Evolutionary conservation across 1,140 invertebrate genomes (phyloP), one percentile per base, ranked within the genome.

Genomic region (Gonatopus flavifemur): DNA sequence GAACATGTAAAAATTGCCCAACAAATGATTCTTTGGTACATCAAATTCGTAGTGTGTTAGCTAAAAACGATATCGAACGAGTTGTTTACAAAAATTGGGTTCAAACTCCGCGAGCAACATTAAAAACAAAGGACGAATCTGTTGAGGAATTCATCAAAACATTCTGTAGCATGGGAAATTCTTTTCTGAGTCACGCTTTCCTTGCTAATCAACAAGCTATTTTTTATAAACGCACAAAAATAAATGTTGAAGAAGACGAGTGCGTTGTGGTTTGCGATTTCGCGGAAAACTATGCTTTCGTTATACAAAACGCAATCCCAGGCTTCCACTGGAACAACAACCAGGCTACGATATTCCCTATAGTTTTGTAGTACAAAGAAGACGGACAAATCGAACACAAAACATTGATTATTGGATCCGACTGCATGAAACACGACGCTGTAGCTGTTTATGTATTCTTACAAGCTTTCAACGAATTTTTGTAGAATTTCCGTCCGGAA

Each of bases 271-370:
- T 39, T 20, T 39, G 37, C 37, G 37, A 39, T 21, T 39, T 39
- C 16, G 37, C 37, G 9, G 37, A 39, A 22, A 33, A 33, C 15
- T 33, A 33, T 33, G 32, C 32, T 8, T 33, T 33, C 13, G 32
- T 33, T 9, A 13, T 33, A 13, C 32, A 33, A 33, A 33, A 33
- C 15, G 32, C 32, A 5, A 5, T 15, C 10, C 4, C 32, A 4
- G 32, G 32, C 32, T 33, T 33, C n/a, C 32, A 33, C n/a, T 33
- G 32, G 32, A 33, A 33, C n/a, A 33, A 33, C 13, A 33, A 33
- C 13, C 7, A 9, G n/a, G 32, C 32, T 13, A 33, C 32, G 4
- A 13, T 33, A 5, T 33, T 33, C 15, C 32, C 32, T 9, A n/a
- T n/a, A n/a, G n/a, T n/a, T n/a, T n/a, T n/a, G n/a, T n/a, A n/a